phyloP scores from a whole-genome alignment of 64 coral and sea anemone genomes.

The Stichodactyla helianthus region DNA sequence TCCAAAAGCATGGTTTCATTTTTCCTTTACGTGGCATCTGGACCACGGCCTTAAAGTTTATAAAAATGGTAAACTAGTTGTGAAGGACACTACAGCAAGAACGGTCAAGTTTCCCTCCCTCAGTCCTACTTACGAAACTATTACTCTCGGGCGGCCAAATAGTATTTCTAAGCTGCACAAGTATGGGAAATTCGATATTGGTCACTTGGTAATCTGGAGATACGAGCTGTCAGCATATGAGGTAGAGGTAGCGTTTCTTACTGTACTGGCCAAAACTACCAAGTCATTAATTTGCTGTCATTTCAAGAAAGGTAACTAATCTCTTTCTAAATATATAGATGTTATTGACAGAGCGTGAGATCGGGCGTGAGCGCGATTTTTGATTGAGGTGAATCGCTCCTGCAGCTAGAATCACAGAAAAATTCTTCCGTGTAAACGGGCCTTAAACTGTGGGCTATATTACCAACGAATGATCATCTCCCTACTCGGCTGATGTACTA shows the following conservation, averaged over 20 bases:
- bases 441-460: no score
- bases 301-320: conserved; percentile 50
- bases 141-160: conserved; percentile 64
- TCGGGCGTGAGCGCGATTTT: no score
- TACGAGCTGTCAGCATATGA: conserved; percentile 49
- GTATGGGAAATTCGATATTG: conserved; percentile 59
- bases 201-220: conserved; percentile 68
- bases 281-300: conserved; percentile 58
- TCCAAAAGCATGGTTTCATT: conserved; percentile 75
- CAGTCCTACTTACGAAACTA: neutral
- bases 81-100: conserved; percentile 4
- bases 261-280: conserved; percentile 34
- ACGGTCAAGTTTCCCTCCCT: neutral
- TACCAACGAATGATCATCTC: no score
- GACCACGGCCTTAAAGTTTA: conserved; percentile 72
- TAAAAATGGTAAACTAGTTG: conserved; percentile 56
- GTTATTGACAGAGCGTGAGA: no score
- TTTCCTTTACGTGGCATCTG: conserved; percentile 56
- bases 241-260: conserved; percentile 58
- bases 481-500: no score
- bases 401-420: no score
- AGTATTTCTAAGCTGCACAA: conserved; percentile 11
- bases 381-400: no score
- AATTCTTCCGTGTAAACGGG: no score
- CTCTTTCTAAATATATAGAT: neutral